These are phyloP conservation scores for Misgurnus mizolepis DNA, from an alignment of 2,113 vertebrate genomes.

Conservation along the genomic window DNA sequence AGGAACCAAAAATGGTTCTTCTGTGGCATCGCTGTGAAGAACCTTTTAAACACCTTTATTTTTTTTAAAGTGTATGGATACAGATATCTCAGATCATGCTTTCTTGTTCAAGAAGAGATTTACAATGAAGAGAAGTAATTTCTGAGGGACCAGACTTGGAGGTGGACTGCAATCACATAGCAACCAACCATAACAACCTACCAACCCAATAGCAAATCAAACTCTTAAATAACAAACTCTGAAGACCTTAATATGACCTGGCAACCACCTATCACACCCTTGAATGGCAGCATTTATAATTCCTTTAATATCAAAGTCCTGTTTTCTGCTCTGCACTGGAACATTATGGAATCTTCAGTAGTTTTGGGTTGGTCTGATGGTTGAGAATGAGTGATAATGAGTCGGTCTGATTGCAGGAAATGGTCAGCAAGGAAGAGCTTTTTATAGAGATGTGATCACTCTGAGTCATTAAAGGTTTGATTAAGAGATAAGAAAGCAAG, in stretches of 20 bases:
- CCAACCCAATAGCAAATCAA: neutral
- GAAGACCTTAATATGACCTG: neutral
- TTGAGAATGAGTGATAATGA: neutral
- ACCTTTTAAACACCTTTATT: too few species aligned
- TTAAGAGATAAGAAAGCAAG: neutral
- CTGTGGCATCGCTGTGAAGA: too few species aligned
- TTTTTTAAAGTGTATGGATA: too few species aligned
- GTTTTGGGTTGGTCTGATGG: neutral
- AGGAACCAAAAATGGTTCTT: too few species aligned
- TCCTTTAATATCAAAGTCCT: neutral
- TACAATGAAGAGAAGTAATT: neutral
- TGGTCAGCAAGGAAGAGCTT: slow-evolving; percentile 29
- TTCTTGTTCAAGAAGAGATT: too few species aligned
- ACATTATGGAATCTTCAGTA: neutral
- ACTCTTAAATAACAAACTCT: neutral
- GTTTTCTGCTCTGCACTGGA: neutral
- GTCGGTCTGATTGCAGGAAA: slow-evolving; percentile 18
- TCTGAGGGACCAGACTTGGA: neutral
- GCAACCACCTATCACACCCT: neutral
- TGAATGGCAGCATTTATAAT: neutral
- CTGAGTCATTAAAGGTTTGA: slow-evolving; percentile 10
- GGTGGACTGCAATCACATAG: neutral
- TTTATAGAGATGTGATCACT: slow-evolving; percentile 31
- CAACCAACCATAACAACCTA: neutral
- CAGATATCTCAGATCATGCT: too few species aligned